Percentiles rank a stretch among this genome's conserved stretches.
These are phyloP conservation scores for Hypotaenidia philippensis DNA, from an alignment of 2,797 vertebrate species.

Conservation along the genomic window DNA sequence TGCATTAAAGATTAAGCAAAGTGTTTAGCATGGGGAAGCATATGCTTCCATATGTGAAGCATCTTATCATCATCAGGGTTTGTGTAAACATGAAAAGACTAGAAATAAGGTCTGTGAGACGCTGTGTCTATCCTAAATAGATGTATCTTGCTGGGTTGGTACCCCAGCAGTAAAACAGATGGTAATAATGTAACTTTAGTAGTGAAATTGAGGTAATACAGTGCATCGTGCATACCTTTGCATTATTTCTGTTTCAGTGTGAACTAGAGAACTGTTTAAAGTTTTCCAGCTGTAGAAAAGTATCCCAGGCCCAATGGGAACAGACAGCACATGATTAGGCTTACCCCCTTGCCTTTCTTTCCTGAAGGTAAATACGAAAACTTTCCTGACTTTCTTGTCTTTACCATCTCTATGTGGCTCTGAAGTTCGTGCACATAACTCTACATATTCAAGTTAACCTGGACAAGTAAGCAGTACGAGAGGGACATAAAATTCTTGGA, in stretches of 20 bases:
- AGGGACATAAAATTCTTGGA: too few species aligned
- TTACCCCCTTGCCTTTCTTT: background rate
- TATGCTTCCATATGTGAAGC: background rate
- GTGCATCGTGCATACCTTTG: background rate
- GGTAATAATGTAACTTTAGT: background rate
- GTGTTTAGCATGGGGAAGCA: background rate
- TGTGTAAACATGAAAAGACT: background rate
- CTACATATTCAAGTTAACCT: background rate
- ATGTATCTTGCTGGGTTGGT: background rate
- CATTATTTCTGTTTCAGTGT: background rate
- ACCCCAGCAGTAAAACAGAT: background rate
- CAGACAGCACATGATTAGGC: background rate
- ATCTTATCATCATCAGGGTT: background rate
- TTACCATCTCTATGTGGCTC: fast-evolving
- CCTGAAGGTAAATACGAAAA: background rate
- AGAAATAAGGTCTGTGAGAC: background rate
- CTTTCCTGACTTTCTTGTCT: background rate
- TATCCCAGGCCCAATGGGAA: background rate
- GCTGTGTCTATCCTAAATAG: background rate
- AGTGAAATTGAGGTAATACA: background rate
- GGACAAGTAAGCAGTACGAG: too few species aligned
- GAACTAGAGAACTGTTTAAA: background rate
- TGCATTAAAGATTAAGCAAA: background rate
- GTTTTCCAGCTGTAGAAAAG: background rate
- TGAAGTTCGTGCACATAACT: background rate